Base-by-base conservation (phyloP, 2,113 vertebrate species). In the Petrocephalus zakoni region DNA sequence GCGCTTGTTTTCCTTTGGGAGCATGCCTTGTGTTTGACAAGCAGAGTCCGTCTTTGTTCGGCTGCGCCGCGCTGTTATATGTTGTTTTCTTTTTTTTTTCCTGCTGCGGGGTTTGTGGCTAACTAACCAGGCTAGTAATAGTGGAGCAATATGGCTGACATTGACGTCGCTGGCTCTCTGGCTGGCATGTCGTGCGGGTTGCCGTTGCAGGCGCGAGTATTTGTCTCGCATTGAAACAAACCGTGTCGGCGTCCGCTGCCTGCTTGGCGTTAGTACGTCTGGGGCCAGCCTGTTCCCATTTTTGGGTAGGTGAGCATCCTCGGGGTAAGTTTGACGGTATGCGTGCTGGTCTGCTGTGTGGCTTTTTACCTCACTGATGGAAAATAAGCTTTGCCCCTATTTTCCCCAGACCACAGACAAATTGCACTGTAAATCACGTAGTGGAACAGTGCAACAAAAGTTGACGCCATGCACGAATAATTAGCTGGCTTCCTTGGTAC, bases 71-170 rank as follows among this genome's bases (percentile, higher is more conserved):
- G 49, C 22, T 55, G 17, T 25, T 52, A 78, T 19, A 78, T 93
- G 93, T 92, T 42, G 1, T 42, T 42, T 42, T 42, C 3, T 42
- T 87, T 90, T 90, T 91, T 53, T 89, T 46, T 89, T 89, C 49
- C 49, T 83, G 64, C 83, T 92, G 90, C 91, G 93, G 93, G 90
- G 92, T 95, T 94, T 94, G 92, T 83, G 5, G 51, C 84, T 58
- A 42, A 56, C 55, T 93, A 92, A 94, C 93, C 13, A 55, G 52
- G 84, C 84, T 46, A 42, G 37, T 93, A 91, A 92, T 92, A 92
- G 89, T 92, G 92, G 92, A 89, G 89, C 93, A 96, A 97, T 94
- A 97, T 97, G 96, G 97, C 97, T 96, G 96, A 95, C 95, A 90
- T 81, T 92, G 93, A 90, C 92, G 92, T 93, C 92, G 93, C 93